Base-by-base conservation (phyloP, 2,113 vertebrate species). In the Rhabdomys dilectus region DNA sequence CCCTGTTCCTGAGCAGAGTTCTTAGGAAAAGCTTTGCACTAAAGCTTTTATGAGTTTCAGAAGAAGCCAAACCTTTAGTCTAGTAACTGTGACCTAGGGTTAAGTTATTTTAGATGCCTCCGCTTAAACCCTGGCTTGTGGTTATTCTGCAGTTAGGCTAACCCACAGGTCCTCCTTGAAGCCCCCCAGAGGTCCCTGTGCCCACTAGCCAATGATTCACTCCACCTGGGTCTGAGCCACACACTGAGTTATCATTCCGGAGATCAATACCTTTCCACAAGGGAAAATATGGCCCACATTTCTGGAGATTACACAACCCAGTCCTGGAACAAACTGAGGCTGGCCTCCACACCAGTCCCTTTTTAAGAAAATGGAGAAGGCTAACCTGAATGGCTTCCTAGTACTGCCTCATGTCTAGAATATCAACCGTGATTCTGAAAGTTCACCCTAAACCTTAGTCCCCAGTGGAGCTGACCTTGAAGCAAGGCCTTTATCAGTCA, bases 391-490 rank as follows among this genome's bases (percentile, higher is more conserved):
- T 31, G 22, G 51, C 29, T 60, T 34, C 0, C 51, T 0, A 0
- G 13, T 17, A 5, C 7, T 31, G 62, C 31, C 36, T 58, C 1
- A 0, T 0, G 5, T 94, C 78, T 36, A 9, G 5, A 5, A 0
- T 1, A 1, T 0, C 7, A 26, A 45, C 39, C 73, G 15, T 11
- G 24, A 9, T 48, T 66, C 36, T 36, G 34, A 73, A 53, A 29
- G 1, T 3, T 17, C 36, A 45, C 21, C 89, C 58, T 4, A 1
- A 2, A 53, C 19, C 1, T 51, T 1, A 39, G 24, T 0, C 21
- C 0, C 31, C 39, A 34, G 0, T 0, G 0, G n/a, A 11, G 0
- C 36, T 11, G 0, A 19, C 82, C 13, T 3, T 1, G 3, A 62
- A 19, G 26, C 26, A 0, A 8, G 0, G 1, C 45, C 56, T 2